phyloP scores from a whole-genome alignment of 2,113 vertebrate genomes.

The Daboia siamensis region DNA sequence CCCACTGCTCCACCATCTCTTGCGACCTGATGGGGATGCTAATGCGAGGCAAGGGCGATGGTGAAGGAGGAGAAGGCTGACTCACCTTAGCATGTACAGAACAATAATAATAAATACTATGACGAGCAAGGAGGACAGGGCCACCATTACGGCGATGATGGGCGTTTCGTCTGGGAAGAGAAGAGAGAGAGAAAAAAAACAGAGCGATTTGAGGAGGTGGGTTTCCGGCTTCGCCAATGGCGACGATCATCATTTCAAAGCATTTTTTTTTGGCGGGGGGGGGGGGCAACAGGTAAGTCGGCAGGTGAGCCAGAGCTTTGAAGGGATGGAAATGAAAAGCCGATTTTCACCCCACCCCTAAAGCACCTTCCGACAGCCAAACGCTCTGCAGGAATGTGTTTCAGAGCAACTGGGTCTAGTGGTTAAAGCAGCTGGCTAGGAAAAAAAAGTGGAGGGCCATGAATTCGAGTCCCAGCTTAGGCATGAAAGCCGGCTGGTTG shows the following conservation, averaged over 20 bases:
- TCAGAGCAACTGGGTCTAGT: neutral
- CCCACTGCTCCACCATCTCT: too few species aligned
- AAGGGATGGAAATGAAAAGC: neutral
- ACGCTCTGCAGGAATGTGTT: too few species aligned
- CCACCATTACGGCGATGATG: conserved; percentile 96
- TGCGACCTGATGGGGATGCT: neutral
- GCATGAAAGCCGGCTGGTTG: too few species aligned
- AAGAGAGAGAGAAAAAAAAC: neutral
- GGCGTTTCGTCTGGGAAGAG: conserved; percentile 82
- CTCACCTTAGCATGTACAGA: conserved; percentile 97
- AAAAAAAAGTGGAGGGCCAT: too few species aligned
- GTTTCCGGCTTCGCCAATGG: neutral
- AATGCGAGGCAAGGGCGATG: neutral
- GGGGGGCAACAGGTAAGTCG: neutral
- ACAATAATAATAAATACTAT: conserved; percentile 98
- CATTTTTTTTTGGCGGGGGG: neutral
- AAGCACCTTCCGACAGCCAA: neutral
- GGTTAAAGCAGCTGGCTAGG: too few species aligned
- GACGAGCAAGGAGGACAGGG: conserved; percentile 91
- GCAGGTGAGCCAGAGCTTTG: neutral
- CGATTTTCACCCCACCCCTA: too few species aligned
- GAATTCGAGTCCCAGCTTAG: too few species aligned
- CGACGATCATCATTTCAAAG: neutral
- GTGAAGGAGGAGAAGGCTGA: neutral
- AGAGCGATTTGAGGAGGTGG: neutral